Evolutionary conservation across 1,140 invertebrate genomes (phyloP).

Genomic region (Calephelis nemesis): DNA sequence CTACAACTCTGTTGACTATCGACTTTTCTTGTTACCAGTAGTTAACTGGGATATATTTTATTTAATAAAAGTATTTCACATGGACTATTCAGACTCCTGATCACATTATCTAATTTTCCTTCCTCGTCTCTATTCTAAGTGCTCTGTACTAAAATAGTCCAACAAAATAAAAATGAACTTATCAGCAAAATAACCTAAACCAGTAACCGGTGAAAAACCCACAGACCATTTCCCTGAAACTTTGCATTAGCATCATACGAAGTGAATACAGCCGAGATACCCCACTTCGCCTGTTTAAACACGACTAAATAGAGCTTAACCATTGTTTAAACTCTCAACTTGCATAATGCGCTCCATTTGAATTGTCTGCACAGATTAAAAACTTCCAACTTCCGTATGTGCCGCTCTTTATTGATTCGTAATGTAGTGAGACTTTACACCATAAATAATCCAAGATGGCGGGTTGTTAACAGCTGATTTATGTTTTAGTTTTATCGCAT

Average conservation of each 20-base stretch:
- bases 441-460: conserved; percentile 13
- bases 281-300: conserved; percentile 37
- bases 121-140: too few relatives aligned
- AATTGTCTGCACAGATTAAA: conserved; percentile 37
- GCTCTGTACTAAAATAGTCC: too few relatives aligned
- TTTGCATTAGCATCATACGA: conserved; percentile 16
- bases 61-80: too few relatives aligned
- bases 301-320: conserved; percentile 23
- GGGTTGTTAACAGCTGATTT: conserved; percentile 3
- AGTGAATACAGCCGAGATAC: conserved; percentile 31
- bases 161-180: not conserved
- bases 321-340: conserved; percentile 35
- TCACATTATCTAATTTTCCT: too few relatives aligned
- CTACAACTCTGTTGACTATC: too few relatives aligned
- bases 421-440: conserved; percentile 13
- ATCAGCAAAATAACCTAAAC: conserved; percentile 5
- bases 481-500: not conserved
- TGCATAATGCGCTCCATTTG: conserved; percentile 36
- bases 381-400: conserved; percentile 34
- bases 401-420: conserved; percentile 35
- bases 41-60: too few relatives aligned
- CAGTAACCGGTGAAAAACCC: conserved; percentile 9
- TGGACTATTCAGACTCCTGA: too few relatives aligned
- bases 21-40: too few relatives aligned
- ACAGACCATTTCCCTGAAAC: conserved; percentile 6